phyloP scores from a whole-genome alignment of 2,113 vertebrate species.

The Lophius piscatorius region DNA sequence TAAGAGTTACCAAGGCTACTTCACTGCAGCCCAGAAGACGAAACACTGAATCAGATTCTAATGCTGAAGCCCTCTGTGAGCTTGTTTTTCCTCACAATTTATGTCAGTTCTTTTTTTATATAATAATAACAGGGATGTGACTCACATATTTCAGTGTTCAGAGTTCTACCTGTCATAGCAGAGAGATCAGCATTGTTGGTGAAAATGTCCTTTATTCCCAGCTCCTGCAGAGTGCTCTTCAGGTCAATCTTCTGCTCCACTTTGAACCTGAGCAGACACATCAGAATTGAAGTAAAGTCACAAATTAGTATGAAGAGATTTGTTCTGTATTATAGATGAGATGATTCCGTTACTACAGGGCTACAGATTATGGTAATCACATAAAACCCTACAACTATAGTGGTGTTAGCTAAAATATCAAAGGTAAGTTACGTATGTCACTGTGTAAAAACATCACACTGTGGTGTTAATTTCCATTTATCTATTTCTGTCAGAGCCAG shows the following conservation, averaged over 20 bases:
- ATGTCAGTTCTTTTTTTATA: neutral
- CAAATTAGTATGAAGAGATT: neutral
- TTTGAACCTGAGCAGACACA: constrained; percentile 84
- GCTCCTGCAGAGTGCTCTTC: constrained; percentile 86
- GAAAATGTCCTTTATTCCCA: constrained; percentile 92
- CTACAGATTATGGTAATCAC: neutral
- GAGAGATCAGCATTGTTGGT: constrained; percentile 90
- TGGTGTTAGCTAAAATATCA: neutral
- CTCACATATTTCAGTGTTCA: neutral
- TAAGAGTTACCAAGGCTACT: constrained; percentile 51
- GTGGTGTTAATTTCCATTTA: too few species aligned
- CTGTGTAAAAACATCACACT: too few species aligned
- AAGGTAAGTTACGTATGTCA: too few species aligned
- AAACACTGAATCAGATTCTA: constrained; percentile 21
- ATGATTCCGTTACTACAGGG: neutral
- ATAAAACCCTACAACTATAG: neutral
- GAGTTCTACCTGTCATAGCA: constrained; percentile 86
- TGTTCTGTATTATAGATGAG: neutral
- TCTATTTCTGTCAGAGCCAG: too few species aligned
- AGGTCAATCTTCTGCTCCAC: constrained; percentile 95
- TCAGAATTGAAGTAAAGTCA: neutral
- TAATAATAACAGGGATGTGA: neutral
- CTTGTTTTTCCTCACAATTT: constrained; percentile 10
- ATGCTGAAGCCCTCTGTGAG: constrained; percentile 6
- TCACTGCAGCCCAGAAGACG: constrained; percentile 34